Evolutionary conservation across 1,140 invertebrate genomes (phyloP).

Genomic region (Leptestheria dahalacensis): DNA sequence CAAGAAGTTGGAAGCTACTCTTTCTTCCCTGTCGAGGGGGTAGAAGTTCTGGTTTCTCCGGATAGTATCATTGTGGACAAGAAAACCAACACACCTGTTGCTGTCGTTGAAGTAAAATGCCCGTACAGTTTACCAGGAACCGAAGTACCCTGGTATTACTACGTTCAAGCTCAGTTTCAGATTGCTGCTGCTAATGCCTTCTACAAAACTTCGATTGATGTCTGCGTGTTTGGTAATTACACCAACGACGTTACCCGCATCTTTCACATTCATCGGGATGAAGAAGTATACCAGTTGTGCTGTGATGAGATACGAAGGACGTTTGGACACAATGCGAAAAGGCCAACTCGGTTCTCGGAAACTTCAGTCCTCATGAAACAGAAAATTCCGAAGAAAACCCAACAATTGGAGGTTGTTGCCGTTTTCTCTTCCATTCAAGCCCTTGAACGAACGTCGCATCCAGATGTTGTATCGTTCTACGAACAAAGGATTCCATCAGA

Average conservation of each 20-base stretch:
- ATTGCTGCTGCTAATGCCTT: not conserved
- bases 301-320: not conserved
- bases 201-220: not conserved
- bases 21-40: not conserved
- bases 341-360: not conserved
- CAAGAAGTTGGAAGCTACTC: not conserved
- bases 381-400: not conserved
- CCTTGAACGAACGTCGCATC: not conserved
- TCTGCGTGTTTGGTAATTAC: not conserved
- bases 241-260: not conserved
- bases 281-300: not conserved
- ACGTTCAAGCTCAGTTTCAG: not conserved
- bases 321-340: not conserved
- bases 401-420: not conserved
- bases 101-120: not conserved
- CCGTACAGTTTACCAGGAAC: not conserved
- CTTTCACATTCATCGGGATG: not conserved
- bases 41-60: not conserved
- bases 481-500: not conserved
- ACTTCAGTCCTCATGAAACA: not conserved
- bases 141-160: not conserved
- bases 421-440: not conserved
- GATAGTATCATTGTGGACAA: not conserved
- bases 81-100: not conserved
- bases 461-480: not conserved